phyloP scores from a whole-genome alignment of 2,888 invertebrate genomes.

The Caenorhabditis sp. region DNA sequence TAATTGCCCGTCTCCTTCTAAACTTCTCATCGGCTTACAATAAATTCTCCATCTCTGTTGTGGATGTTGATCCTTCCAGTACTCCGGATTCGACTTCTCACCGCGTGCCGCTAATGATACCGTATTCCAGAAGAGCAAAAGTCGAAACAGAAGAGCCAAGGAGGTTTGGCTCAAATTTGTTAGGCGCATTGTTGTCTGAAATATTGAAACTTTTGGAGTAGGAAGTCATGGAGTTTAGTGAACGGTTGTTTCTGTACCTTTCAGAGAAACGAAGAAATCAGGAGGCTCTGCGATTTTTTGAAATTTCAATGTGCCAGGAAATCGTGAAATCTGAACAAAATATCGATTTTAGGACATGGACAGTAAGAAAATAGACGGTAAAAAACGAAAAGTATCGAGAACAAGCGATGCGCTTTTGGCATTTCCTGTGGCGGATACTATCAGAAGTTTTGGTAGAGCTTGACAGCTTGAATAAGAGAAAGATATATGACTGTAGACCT shows the following conservation, averaged over 20 bases:
- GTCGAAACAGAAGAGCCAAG: constrained; percentile 34
- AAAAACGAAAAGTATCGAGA: no score
- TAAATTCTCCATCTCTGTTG: constrained; percentile 70
- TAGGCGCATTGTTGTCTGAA: constrained; percentile 21
- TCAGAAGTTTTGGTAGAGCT: no score
- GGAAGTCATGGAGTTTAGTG: neutral
- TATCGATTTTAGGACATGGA: no score
- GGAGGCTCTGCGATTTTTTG: neutral
- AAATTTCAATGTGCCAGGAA: neutral
- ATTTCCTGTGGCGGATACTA: no score
- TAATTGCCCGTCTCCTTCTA: neutral
- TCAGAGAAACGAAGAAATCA: neutral
- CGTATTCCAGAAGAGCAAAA: constrained; percentile 49
- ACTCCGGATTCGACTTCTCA: constrained; percentile 43
- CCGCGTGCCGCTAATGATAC: constrained; percentile 34
- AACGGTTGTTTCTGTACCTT: neutral
- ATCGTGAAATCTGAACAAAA: neutral
- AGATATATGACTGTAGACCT: no score
- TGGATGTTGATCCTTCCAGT: constrained; percentile 73
- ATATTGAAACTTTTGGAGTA: no score
- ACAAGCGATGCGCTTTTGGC: no score
- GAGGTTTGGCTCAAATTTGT: constrained; percentile 10
- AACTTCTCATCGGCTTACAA: constrained; percentile 52
- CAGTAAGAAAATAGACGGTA: no score
- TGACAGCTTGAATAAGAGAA: no score